These are phyloP conservation scores for Dipodomys merriami DNA, from an alignment of 2,113 vertebrate species.

Conservation along the genomic window DNA sequence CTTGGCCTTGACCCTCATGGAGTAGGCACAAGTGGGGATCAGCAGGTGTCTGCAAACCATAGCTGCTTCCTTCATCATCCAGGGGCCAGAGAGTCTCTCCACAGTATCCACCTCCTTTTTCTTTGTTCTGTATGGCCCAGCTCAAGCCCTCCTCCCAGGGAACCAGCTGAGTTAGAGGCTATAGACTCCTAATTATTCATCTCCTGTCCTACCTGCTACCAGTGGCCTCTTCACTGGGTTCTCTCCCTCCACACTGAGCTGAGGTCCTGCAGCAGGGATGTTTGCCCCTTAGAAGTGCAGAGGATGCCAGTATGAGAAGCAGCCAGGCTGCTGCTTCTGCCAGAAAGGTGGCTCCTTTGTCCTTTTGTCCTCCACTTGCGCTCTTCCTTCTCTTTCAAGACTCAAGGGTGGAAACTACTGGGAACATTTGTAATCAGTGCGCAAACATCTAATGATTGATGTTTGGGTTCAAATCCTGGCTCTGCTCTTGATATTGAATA, in stretches of 20 bases:
- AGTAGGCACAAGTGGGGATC: background rate
- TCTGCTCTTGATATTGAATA: background rate
- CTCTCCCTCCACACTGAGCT: background rate
- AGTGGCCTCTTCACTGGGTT: background rate
- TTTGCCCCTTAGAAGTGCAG: background rate
- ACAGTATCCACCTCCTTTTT: background rate
- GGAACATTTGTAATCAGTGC: background rate
- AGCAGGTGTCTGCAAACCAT: background rate
- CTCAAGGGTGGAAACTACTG: background rate
- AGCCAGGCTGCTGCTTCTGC: background rate
- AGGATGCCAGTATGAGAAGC: background rate
- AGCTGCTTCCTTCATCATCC: background rate
- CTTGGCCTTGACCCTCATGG: background rate
- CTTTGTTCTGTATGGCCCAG: background rate
- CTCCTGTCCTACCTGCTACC: background rate
- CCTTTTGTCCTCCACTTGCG: background rate
- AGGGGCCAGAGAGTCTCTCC: too few species aligned
- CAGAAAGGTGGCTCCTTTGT: background rate
- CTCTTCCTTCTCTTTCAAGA: background rate
- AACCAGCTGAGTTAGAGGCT: slow-evolving; percentile 52
- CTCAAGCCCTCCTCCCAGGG: slow-evolving; percentile 9
- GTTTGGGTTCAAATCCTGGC: background rate
- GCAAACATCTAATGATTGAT: background rate
- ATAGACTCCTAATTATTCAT: background rate
- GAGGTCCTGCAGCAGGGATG: background rate